These are phyloP conservation scores for Nibea coibor DNA, from an alignment of 2,113 vertebrate genomes.

Conservation along the genomic window DNA sequence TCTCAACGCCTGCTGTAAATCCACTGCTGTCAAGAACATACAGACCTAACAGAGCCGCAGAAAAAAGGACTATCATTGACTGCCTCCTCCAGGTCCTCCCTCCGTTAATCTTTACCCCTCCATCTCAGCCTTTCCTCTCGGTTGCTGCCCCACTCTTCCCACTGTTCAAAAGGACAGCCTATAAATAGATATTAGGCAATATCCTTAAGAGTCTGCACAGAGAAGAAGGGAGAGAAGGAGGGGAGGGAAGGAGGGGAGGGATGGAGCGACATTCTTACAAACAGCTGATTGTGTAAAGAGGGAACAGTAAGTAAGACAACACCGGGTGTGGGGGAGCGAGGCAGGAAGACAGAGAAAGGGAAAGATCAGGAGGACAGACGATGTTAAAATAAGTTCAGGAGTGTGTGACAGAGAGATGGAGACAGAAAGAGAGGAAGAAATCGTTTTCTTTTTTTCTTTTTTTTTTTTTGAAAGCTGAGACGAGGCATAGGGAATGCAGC, in stretches of 20 bases:
- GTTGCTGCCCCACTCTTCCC: conserved; percentile 67
- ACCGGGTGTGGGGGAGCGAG: conserved; percentile 31
- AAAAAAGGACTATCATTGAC: conserved; percentile 34
- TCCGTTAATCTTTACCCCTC: conserved; percentile 38
- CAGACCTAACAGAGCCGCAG: not conserved
- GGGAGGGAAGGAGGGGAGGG: conserved; percentile 15
- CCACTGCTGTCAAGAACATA: not conserved
- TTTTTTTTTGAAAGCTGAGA: conserved; percentile 50
- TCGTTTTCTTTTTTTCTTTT: not conserved
- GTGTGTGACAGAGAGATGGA: conserved; percentile 53
- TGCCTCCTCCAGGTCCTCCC: conserved; percentile 28
- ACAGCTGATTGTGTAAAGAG: conserved; percentile 80
- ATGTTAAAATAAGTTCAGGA: conserved; percentile 68
- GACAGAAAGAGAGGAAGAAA: conserved; percentile 22
- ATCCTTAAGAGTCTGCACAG: conserved; percentile 77
- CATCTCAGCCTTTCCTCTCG: conserved; percentile 39
- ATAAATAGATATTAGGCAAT: conserved; percentile 81
- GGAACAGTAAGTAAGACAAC: conserved; percentile 72
- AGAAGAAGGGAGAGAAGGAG: conserved; percentile 41
- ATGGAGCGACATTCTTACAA: conserved; percentile 74
- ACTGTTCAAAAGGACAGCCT: conserved; percentile 72
- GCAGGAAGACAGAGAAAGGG: conserved; percentile 9
- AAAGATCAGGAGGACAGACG: conserved; percentile 35
- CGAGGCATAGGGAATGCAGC: conserved; percentile 1
- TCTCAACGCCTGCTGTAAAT: not conserved